These are phyloP conservation scores for Dusona sp. DNA, from an alignment of 2,888 invertebrate species.

Conservation along the genomic window DNA sequence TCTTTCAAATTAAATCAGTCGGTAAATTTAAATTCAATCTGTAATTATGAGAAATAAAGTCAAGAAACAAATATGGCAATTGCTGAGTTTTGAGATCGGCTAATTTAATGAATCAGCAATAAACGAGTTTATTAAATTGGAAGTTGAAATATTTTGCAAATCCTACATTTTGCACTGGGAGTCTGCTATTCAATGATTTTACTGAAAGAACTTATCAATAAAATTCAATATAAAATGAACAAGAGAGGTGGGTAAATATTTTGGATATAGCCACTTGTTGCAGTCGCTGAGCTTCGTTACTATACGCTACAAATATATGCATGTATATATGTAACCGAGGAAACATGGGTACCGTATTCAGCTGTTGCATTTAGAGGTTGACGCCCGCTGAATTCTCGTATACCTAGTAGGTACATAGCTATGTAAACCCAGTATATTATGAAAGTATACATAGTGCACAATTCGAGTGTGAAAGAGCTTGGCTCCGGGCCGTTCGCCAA, in stretches of 20 bases:
- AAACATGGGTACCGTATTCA: constrained; percentile 41
- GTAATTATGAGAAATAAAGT: no score
- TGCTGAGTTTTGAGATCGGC: not conserved
- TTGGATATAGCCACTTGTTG: constrained; percentile 72
- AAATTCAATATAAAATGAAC: not conserved
- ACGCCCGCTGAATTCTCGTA: constrained; percentile 35
- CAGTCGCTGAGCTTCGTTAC: constrained; percentile 39
- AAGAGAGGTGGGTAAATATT: constrained; percentile 63
- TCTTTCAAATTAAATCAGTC: no score
- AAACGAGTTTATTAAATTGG: no score
- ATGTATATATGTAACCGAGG: constrained; percentile 48
- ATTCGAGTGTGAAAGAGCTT: constrained; percentile 41
- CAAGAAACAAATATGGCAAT: no score
- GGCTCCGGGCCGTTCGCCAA: constrained; percentile 61
- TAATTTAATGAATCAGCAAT: not conserved
- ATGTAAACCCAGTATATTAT: constrained; percentile 15
- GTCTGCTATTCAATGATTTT: not conserved
- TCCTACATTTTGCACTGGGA: not conserved
- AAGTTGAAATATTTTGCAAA: no score
- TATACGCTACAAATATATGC: constrained; percentile 28
- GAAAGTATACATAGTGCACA: constrained; percentile 4
- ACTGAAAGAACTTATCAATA: not conserved
- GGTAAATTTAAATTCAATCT: no score
- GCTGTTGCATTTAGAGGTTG: constrained; percentile 50
- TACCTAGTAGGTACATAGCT: constrained; percentile 11